Conservation (phyloP, 2,797 vertebrate species). For the Psittacula derbiana region DNA sequence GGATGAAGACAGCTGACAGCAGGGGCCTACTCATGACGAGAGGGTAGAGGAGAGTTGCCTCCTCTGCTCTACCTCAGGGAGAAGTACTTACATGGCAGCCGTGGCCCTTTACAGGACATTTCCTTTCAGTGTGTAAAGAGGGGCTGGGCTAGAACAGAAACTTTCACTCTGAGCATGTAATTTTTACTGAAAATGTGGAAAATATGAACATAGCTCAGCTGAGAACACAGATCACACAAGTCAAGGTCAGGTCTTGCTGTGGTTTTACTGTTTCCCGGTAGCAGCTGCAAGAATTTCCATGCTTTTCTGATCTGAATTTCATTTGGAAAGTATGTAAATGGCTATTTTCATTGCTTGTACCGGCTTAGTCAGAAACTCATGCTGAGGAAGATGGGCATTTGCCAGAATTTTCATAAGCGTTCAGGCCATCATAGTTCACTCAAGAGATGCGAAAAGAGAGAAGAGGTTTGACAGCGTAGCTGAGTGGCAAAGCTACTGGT, state of each 20-base stretch:
- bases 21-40: rapidly evolving
- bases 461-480: neutral
- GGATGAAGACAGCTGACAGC: neutral
- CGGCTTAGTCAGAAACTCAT: conserved; percentile 22
- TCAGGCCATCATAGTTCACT: neutral
- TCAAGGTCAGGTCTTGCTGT: conserved; percentile 31
- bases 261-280: conserved; percentile 37
- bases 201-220: conserved; percentile 24
- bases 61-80: rapidly evolving
- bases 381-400: neutral
- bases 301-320: conserved; percentile 38
- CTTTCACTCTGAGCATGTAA: neutral
- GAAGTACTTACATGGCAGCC: neutral
- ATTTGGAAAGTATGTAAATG: conserved; percentile 60
- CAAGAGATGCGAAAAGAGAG: neutral
- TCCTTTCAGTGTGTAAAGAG: neutral
- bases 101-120: neutral
- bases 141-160: neutral
- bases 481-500: neutral
- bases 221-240: conserved; percentile 7
- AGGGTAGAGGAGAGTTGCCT: rapidly evolving
- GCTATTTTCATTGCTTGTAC: conserved; percentile 31
- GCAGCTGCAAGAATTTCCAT: conserved; percentile 55
- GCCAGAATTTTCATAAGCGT: conserved; percentile 27
- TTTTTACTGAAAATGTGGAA: conserved; percentile 8